Base-by-base conservation (phyloP, 2,797 vertebrate genomes). In the Ciconia nigra region DNA sequence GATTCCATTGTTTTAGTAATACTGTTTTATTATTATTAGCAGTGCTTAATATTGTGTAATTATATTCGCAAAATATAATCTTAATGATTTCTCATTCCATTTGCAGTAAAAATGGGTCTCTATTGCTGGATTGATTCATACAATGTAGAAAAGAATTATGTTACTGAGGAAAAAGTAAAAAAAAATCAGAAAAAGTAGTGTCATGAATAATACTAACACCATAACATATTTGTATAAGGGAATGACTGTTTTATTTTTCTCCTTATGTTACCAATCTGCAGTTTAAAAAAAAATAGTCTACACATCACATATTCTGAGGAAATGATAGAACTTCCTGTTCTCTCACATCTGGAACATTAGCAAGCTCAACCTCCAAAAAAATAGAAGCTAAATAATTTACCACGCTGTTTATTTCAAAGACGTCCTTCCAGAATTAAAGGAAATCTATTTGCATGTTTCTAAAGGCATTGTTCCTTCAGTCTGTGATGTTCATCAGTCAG, bases 261-360 rank as follows among this genome's bases (percentile, higher is more conserved):
- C 54, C 3, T 61, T 93, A 79, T 54, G 95, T 96, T 87, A 96
- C 77, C 70, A 96, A 74, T 62, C 39, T 54, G 33, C 11, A 87
- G 63, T 85, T 59, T 8, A 37, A 72, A 62, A 87, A 69, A 95
- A 90, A 52, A 70, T 8, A 61, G 28, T 54, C 55, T 71, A 69
- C 44, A 85, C 10, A 82, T n/a, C 35, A 57, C 66, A 87, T 94
- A 90, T 42, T 91, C 66, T 94, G 55, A 90, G 96, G 95, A 98
- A 98, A 96, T 96, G n/a, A 91, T 91, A 95, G 85, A 69, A 90
- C 86, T 98, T 98, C 97, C 98, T 97, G 97, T 97, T 95, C 94
- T 96, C 93, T 92, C 92, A 97, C 93, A 96, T 96, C 94, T 95
- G 87, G 84, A 95, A 96, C 93, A 95, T 95, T 94, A 95, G 57